Base-by-base conservation (phyloP, 1,140 invertebrate genomes). In the Chironomus tepperi region DNA sequence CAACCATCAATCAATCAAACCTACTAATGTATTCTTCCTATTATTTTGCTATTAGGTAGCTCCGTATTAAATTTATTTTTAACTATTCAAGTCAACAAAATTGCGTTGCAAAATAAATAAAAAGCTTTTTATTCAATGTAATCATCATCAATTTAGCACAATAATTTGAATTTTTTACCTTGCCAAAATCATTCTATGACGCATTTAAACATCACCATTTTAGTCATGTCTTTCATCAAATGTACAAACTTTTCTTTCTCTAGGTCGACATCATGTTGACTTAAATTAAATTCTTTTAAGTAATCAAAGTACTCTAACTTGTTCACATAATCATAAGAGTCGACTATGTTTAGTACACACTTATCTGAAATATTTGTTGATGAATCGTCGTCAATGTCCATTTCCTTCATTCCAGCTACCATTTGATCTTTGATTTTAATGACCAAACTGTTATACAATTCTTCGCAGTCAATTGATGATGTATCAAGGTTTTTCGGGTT, bases 401-500 rank as follows among this genome's bases (percentile, higher is more conserved):
- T 57, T 1, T n/a, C 47, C n/a, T 57, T 57, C 47, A n/a, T 57
- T n/a, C 5, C 12, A 1, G 12, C n/a, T 15, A 57, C 47, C n/a
- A 57, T 15, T 57, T 57, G 12, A 5, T 15, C 3, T 15, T 57
- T n/a, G n/a, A 57, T 57, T 57, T 57, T 10, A n/a, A n/a, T n/a
- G 12, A 57, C 47, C 12, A 57, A 12, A n/a, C 3, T n/a, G 15
- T 15, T 57, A 3, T 12, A 57, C 1, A 57, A 5, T 5, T 3
- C 5, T 15, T n/a, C 47, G 12, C 47, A 57, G n/a, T 57, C 12
- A 15, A 57, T 5, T 12, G 47, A n/a, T n/a, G n/a, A n/a, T 10
- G 47, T 57, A 57, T 57, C 47, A 57, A 57, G 12, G n/a, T 57
- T 57, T n/a, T 57, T 57, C n/a, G 47, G 47, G n/a, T 57, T 57